Evolutionary conservation across 2,888 invertebrate species (phyloP).

Genomic region (Phaonia tiefii): DNA sequence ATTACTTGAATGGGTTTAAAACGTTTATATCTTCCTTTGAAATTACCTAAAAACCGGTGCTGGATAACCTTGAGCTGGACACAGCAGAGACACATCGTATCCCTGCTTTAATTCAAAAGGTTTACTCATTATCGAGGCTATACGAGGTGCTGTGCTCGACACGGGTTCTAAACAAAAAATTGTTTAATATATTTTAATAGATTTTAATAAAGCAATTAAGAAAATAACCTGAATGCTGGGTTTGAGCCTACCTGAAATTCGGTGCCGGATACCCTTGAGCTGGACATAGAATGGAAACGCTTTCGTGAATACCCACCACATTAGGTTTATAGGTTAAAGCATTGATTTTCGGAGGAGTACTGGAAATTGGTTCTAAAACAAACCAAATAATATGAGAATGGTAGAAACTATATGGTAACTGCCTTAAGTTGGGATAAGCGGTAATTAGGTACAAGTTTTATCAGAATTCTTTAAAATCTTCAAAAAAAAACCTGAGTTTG

Average conservation of each 20-base stretch:
- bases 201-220: background rate
- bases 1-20: constrained; percentile 42
- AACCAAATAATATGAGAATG: background rate
- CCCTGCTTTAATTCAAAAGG: constrained; percentile 73
- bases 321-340: constrained; percentile 80
- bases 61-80: constrained; percentile 89
- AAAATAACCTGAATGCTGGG: constrained; percentile 92
- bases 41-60: constrained; percentile 81
- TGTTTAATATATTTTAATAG: background rate
- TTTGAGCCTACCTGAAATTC: constrained; percentile 83
- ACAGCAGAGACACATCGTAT: constrained; percentile 81
- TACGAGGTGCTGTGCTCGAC: constrained; percentile 82
- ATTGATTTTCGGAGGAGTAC: constrained; percentile 82
- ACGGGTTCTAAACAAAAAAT: constrained; percentile 81
- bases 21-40: background rate
- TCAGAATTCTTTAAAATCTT: no score
- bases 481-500: no score
- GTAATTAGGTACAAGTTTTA: no score
- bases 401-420: constrained; percentile 59
- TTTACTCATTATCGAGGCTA: constrained; percentile 80
- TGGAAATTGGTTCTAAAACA: constrained; percentile 82
- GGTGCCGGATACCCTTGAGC: constrained; percentile 88
- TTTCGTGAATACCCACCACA: constrained; percentile 79
- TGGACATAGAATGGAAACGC: constrained; percentile 86
- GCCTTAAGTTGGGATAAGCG: constrained; percentile 43